Conservation (phyloP, 1,140 invertebrate species). For the Stenopsyche tienmushanensis region DNA sequence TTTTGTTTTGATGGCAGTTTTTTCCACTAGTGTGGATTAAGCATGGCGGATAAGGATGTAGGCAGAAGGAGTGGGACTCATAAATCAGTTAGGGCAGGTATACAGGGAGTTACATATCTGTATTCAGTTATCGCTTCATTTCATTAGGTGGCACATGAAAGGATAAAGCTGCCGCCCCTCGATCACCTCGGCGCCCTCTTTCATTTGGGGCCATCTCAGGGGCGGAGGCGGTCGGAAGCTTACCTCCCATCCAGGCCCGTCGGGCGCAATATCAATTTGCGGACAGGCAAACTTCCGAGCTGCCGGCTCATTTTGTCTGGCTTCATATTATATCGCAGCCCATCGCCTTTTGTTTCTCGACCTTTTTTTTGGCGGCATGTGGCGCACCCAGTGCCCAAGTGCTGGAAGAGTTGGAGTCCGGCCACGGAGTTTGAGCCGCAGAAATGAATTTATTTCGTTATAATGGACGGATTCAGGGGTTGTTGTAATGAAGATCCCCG, state of each 20-base stretch:
- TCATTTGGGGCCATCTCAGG: background rate
- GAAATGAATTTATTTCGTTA: no score
- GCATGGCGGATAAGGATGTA: no score
- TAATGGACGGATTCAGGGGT: no score
- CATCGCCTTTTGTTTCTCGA: no score
- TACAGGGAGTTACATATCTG: conserved; percentile 18
- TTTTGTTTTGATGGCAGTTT: no score
- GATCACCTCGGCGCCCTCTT: conserved; percentile 6
- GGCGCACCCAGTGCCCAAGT: no score
- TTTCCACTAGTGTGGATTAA: no score
- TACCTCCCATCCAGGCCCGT: conserved; percentile 6
- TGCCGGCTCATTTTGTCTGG: conserved; percentile 34
- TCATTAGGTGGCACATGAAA: conserved; percentile 32
- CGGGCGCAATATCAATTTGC: conserved; percentile 40
- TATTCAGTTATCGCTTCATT: conserved; percentile 37
- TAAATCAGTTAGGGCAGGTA: conserved; percentile 18
- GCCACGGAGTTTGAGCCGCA: no score
- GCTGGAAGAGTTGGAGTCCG: no score
- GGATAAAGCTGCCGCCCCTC: conserved; percentile 28
- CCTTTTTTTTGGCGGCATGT: no score
- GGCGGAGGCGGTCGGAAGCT: background rate
- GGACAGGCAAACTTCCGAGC: conserved; percentile 35
- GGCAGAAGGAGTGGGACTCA: no score
- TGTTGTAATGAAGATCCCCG: no score
- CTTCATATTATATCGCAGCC: conserved; percentile 12